These are phyloP conservation scores for Caenorhabditis briggsae DNA, from an alignment of 1,140 invertebrate genomes.

Conservation along the genomic window DNA sequence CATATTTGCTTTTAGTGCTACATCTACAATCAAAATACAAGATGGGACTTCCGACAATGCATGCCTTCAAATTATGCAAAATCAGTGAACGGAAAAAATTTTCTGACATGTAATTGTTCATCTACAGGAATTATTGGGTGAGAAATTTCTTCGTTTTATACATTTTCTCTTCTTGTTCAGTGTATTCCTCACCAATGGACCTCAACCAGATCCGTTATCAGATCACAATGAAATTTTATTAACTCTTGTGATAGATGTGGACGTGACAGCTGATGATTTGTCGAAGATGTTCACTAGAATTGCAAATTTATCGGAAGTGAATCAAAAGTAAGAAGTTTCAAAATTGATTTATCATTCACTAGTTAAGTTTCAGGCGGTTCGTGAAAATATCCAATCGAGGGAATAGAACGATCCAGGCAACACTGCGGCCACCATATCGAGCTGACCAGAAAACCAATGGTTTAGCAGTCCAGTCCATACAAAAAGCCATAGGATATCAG, in stretches of 20 bases:
- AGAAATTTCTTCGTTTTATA: not conserved
- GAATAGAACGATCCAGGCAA: slow-evolving; percentile 16
- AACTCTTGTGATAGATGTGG: not conserved
- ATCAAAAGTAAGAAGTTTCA: not conserved
- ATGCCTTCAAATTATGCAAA: slow-evolving; percentile 14
- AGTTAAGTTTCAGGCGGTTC: not conserved
- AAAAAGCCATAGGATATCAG: slow-evolving; percentile 41
- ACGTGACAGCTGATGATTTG: slow-evolving; percentile 4
- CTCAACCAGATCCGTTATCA: not conserved
- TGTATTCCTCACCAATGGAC: not conserved
- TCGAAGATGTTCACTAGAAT: slow-evolving; percentile 11
- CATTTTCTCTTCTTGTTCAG: not conserved
- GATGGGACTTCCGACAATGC: slow-evolving; percentile 23
- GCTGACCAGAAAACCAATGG: slow-evolving; percentile 36
- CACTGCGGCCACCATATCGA: not conserved
- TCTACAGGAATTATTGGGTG: slow-evolving; percentile 44
- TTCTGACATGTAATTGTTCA: slow-evolving; percentile 18
- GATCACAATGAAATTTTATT: slow-evolving; percentile 43
- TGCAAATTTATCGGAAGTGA: not conserved
- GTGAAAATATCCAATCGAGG: slow-evolving; percentile 33
- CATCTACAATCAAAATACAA: slow-evolving; percentile 10
- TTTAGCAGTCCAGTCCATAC: slow-evolving; percentile 1
- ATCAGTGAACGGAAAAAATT: not conserved
- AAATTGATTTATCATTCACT: too few relatives aligned
- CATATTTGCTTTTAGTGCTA: too few relatives aligned